Evolutionary conservation across 2,113 vertebrate species (phyloP).

Genomic region (Notechis scutatus): DNA sequence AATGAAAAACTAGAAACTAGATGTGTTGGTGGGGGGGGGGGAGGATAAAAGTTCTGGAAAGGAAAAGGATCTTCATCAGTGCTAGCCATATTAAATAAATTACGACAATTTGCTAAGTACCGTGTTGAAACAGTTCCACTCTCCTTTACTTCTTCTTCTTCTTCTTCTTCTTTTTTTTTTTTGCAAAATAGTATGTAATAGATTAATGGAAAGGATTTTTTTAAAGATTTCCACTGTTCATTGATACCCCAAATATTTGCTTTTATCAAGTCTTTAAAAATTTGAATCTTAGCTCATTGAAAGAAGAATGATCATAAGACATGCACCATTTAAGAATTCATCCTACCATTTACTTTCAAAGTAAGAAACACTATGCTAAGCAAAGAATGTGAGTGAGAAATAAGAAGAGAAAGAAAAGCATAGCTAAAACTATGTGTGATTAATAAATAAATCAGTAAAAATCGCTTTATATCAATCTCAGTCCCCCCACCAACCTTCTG

Average conservation of each 20-base stretch:
- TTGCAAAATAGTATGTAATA: neutral
- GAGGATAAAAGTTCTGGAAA: neutral
- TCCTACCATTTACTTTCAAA: neutral
- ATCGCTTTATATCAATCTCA: neutral
- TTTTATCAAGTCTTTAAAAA: slow-evolving; percentile 36
- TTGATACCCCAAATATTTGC: neutral
- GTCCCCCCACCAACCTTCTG: neutral
- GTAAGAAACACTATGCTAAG: neutral
- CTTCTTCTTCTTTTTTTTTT: neutral
- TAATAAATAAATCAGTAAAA: neutral
- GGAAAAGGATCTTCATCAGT: neutral
- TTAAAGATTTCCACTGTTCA: neutral
- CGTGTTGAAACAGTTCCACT: neutral
- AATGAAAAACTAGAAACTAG: neutral
- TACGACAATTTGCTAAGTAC: neutral
- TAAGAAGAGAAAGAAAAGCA: slow-evolving; percentile 43
- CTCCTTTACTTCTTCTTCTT: neutral
- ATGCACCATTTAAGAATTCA: neutral
- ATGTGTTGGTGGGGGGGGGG: neutral
- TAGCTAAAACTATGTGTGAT: neutral
- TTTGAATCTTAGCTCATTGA: slow-evolving; percentile 23
- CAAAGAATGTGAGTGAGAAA: slow-evolving; percentile 7
- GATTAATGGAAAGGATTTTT: neutral
- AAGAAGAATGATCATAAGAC: slow-evolving; percentile 29
- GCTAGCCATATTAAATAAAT: neutral